Conservation (phyloP, 2,888 invertebrate genomes). For the Cacoxenus indagator region DNA sequence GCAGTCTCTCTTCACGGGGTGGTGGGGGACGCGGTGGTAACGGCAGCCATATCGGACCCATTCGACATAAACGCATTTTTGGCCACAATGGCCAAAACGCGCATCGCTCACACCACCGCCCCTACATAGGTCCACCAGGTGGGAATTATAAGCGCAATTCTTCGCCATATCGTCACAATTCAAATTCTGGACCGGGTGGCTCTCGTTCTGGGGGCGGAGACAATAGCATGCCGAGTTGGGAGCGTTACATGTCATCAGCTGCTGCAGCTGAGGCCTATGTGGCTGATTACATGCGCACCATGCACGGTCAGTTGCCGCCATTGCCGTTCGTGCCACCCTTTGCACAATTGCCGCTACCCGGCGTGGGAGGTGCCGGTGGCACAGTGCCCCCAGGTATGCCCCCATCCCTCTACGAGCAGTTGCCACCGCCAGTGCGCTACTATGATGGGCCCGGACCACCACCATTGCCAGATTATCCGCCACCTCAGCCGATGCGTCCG, state of each 20-base stretch:
- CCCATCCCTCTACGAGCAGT: conserved; percentile 73
- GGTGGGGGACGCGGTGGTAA: conserved; percentile 67
- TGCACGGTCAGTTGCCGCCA: conserved; percentile 89
- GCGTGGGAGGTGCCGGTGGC: conserved; percentile 73
- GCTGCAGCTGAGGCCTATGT: conserved; percentile 88
- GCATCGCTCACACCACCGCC: conserved; percentile 75
- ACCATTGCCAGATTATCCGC: conserved; percentile 82
- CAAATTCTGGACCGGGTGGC: conserved; percentile 41
- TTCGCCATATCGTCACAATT: conserved; percentile 56
- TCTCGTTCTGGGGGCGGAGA: conserved; percentile 73
- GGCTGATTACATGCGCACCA: conserved; percentile 89
- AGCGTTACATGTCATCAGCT: conserved; percentile 74
- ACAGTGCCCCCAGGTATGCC: conserved; percentile 67
- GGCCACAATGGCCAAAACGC: conserved; percentile 68
- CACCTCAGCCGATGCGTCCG: conserved; percentile 71
- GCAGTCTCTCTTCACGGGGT: conserved; percentile 70
- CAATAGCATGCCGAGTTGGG: conserved; percentile 77
- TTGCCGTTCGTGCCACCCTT: conserved; percentile 86
- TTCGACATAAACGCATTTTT: conserved; percentile 63
- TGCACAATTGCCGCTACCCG: conserved; percentile 77
- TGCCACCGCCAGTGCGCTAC: conserved; percentile 85
- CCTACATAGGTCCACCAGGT: conserved; percentile 71
- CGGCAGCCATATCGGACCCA: conserved; percentile 51
- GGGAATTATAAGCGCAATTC: conserved; percentile 57
- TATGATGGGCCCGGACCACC: conserved; percentile 78